phyloP scores from a whole-genome alignment of 2,797 vertebrate genomes.

The Streptopelia turtur region DNA sequence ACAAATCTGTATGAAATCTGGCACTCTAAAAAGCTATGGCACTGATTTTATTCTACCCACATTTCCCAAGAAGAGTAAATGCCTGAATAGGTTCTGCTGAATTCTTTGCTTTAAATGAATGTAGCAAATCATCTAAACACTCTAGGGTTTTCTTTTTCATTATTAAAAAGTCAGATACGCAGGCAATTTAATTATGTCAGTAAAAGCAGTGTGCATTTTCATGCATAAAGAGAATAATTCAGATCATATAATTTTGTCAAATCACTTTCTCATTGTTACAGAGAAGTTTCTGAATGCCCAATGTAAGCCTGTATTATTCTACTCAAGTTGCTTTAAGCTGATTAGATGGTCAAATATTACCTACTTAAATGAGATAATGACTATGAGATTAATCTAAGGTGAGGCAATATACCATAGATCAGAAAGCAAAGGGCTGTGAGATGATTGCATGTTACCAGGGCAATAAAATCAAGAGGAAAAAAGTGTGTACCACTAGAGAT shows the following conservation, averaged over 20 bases:
- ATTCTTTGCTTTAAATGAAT: conserved; percentile 32
- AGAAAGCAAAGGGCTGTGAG: conserved; percentile 36
- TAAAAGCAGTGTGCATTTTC: conserved; percentile 3
- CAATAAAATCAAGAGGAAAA: conserved; percentile 35
- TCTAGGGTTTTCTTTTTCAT: conserved; percentile 23
- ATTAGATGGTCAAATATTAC: conserved; percentile 52
- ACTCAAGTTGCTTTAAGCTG: neutral
- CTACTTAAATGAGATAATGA: conserved; percentile 25
- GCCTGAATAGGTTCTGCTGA: neutral
- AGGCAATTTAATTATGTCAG: conserved; percentile 45
- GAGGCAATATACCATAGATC: neutral
- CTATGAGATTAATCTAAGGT: neutral
- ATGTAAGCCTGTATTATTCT: neutral
- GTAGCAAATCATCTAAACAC: conserved; percentile 34
- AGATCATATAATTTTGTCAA: conserved; percentile 24
- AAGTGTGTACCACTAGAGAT: neutral
- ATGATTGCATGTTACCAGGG: conserved; percentile 14
- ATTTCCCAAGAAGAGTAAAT: neutral
- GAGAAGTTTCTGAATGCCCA: neutral
- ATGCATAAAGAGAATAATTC: neutral
- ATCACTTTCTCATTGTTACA: neutral
- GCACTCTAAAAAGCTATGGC: neutral
- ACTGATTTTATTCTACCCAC: neutral
- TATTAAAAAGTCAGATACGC: conserved; percentile 28
- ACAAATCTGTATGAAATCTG: neutral